Percentiles rank a stretch among this genome's conserved stretches.
These are phyloP conservation scores for Cataglyphis albicans DNA, from an alignment of 2,888 invertebrate genomes.

Conservation along the genomic window DNA sequence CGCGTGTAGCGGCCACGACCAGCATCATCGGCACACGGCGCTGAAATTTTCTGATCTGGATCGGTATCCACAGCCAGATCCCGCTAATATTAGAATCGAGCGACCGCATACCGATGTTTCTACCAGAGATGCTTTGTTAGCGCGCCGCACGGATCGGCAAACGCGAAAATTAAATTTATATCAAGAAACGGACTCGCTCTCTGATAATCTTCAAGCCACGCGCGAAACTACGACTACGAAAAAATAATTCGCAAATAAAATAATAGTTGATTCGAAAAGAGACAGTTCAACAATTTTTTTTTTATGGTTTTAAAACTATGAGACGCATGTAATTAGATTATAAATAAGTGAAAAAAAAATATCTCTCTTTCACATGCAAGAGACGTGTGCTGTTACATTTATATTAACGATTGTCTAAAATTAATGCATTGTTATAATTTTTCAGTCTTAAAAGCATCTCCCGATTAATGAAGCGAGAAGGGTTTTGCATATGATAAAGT, in stretches of 20 bases:
- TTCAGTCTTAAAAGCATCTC: background rate
- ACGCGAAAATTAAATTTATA: constrained; percentile 58
- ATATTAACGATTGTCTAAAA: background rate
- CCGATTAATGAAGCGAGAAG: background rate
- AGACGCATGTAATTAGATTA: background rate
- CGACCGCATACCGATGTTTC: constrained; percentile 65
- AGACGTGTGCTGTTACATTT: background rate
- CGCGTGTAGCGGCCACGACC: constrained; percentile 60
- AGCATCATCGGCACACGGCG: constrained; percentile 44
- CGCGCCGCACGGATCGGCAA: constrained; percentile 43
- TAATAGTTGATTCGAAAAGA: background rate
- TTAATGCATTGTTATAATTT: background rate
- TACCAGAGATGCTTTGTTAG: constrained; percentile 60
- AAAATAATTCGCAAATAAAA: background rate
- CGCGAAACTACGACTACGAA: background rate
- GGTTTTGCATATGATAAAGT: background rate
- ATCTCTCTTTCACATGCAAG: background rate
- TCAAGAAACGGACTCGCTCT: background rate
- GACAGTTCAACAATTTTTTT: background rate
- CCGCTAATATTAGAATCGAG: constrained; percentile 75
- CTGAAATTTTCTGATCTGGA: constrained; percentile 75
- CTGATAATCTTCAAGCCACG: background rate
- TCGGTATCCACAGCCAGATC: constrained; percentile 24
- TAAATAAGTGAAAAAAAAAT: background rate
- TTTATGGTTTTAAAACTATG: background rate